Base-by-base conservation (phyloP, 2,888 invertebrate species). In the Eremobia ochroleuca region DNA sequence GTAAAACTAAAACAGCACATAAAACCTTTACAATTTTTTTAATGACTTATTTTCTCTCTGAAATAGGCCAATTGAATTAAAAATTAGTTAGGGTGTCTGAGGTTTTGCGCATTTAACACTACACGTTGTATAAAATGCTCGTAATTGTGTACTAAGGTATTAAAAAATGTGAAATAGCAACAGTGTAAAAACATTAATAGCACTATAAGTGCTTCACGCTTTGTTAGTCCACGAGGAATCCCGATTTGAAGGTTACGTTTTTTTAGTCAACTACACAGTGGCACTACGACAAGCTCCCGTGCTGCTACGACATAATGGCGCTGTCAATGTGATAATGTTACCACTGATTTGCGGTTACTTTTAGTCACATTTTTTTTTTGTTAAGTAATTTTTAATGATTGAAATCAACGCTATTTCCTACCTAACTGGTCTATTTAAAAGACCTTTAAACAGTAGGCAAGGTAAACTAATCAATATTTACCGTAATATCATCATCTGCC, bases 181-280 rank as follows among this genome's bases (percentile, higher is more conserved):
- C 37, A 46, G 21, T 40, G 28, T 21, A 52, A 52, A 66, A 71
- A 69, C 28, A 68, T 64, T n/a, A 69, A 59, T 71, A 28, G 31
- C 82, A 43, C 9, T 21, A 28, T 78, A 70, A 83, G 15, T 66
- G 34, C 75, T 82, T 82, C 67, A 75, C 71, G 85, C 62, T 71
- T 73, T 46, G 69, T 66, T 37, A 49, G 4, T 69, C 15, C 25
- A 46, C 66, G 59, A 52, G 61, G 66, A 67, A 70, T 83, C 65
- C 43, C 52, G 62, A n/a, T n/a, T 55, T 43, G 66, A 78, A 83
- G 83, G 78, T 64, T 46, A 66, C 4, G n/a, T 62, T 62, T 67
- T 74, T 82, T 21, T 62, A 52, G 1, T 43, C 0, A 34, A 66
- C 11, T 34, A 11, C 11, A 59, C 15, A 59, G 58, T 58, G 6